Base-by-base conservation (phyloP, 2,797 vertebrate species). In the Kryptolebias ocellatus region DNA sequence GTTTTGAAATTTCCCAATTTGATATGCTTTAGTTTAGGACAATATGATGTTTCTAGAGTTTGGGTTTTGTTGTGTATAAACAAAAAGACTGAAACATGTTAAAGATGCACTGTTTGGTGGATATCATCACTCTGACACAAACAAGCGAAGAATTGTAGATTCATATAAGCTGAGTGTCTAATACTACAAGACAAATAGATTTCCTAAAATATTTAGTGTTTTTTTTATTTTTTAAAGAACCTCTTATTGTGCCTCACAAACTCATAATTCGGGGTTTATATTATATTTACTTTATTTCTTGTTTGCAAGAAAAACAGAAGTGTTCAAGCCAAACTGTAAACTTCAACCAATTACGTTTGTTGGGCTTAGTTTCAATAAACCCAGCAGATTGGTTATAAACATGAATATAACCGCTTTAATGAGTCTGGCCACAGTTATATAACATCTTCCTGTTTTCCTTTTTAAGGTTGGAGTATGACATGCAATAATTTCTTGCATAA, bases 381-480 rank as follows among this genome's bases (percentile, higher is more conserved):
- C 24, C 31, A 62, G 56, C 47, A 70, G n/a, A 31, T 70, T 63
- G 60, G 54, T 55, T 34, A 77, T 75, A 81, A 82, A 82, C 68
- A 72, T 69, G 58, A 39, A 69, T 53, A 83, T 72, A 70, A 82
- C 66, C 55, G 49, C 53, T 87, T 90, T 88, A 84, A 83, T 76
- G 75, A 58, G 88, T 90, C 84, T 87, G 75, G 54, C 63, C 73
- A 70, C 52, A 4, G 74, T 86, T 85, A 75, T 66, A 56, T 63
- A 86, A 79, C 50, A 60, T 44, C 56, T 20, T 76, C 80, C 16
- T 52, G 65, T 60, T 72, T 50, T 46, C 37, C 56, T 64, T 20
- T 18, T 59, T 46, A 51, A 70, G 49, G 55, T 58, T 64, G 10
- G 31, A 53, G 42, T 34, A 53, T 5, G 31, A 67, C 62, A 62